Base-by-base conservation (phyloP, 1,140 invertebrate species). In the Sminthurides bifidus region DNA sequence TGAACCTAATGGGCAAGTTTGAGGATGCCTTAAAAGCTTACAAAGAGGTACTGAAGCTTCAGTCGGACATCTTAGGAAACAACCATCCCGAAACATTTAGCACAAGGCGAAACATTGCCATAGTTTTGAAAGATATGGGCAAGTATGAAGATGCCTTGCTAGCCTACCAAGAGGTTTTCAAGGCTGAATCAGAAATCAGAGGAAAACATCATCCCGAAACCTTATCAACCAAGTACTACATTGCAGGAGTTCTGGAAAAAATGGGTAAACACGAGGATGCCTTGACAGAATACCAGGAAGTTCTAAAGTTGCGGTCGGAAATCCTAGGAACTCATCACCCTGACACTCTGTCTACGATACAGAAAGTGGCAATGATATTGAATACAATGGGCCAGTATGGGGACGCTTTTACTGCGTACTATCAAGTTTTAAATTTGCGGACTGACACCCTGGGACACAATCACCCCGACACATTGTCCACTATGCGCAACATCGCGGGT, bases 71-170 rank as follows among this genome's bases (percentile, higher is more conserved):
- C 3, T 26, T 59, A 3, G 57, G 57, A 21, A 54, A 54, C 21
- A 8, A 54, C 15, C 44, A 59, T 27, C 33, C 43, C 14, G 52
- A 55, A 26, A 56, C 54, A 3, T 54, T 69, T 35, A 33, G 46
- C 27, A 64, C 65, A 19, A 23, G 35, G 41, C 44, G 38, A 55
- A 37, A 54, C 17, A 61, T 69, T 21, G 65, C 60, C 37, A 55
- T 60, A 30, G 49, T 67, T 23, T 52, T 68, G 15, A 37, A 57
- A 38, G 59, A 52, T 17, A 44, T 55, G 23, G 59, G 52, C 1
- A 64, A 58, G 51, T 50, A 66, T 54, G 52, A 65, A n/a, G 66
- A 70, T 58, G 67, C 68, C 5, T 60, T 67, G 8, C 23, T 46
- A 27, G 54, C 67, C 4, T 61, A 57, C 51, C 19, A 53, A 51